Percentiles rank a stretch among this genome's conserved stretches.
These are phyloP conservation scores for Dermatophagoides farinae DNA, from an alignment of 1,140 invertebrate species.

Conservation along the genomic window DNA sequence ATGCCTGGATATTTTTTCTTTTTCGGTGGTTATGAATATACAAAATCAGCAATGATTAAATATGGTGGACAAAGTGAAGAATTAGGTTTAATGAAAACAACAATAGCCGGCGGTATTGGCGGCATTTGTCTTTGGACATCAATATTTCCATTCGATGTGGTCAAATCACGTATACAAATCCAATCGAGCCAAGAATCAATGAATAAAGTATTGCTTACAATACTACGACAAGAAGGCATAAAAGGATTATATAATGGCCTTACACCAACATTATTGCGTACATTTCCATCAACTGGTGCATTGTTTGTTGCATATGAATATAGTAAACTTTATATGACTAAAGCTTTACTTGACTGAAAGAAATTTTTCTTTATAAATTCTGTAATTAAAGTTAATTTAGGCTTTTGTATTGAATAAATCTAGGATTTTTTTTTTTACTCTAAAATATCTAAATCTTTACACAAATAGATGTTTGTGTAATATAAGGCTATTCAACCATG, in stretches of 20 bases:
- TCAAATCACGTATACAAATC: slow-evolving; percentile 68
- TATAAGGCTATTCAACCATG: too few relatives aligned
- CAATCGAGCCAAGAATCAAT: slow-evolving; percentile 37
- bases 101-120: slow-evolving; percentile 55
- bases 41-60: slow-evolving; percentile 39
- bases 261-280: slow-evolving; percentile 50
- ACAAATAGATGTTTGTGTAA: too few relatives aligned
- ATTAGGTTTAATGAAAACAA: slow-evolving; percentile 29
- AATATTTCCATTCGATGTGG: slow-evolving; percentile 66
- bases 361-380: background rate
- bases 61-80: background rate
- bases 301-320: slow-evolving; percentile 67
- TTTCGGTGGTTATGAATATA: slow-evolving; percentile 40
- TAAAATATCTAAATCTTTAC: too few relatives aligned
- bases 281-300: slow-evolving; percentile 74
- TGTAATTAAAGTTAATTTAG: background rate
- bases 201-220: slow-evolving; percentile 47
- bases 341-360: background rate
- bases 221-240: slow-evolving; percentile 46
- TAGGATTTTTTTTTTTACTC: background rate
- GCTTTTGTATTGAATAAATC: background rate
- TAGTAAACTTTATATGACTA: slow-evolving; percentile 24
- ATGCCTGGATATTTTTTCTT: slow-evolving; percentile 70
- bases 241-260: slow-evolving; percentile 45
- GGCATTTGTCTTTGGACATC: slow-evolving; percentile 64